phyloP scores from a whole-genome alignment of 2,113 vertebrate species.

The Anoura caudifer region DNA sequence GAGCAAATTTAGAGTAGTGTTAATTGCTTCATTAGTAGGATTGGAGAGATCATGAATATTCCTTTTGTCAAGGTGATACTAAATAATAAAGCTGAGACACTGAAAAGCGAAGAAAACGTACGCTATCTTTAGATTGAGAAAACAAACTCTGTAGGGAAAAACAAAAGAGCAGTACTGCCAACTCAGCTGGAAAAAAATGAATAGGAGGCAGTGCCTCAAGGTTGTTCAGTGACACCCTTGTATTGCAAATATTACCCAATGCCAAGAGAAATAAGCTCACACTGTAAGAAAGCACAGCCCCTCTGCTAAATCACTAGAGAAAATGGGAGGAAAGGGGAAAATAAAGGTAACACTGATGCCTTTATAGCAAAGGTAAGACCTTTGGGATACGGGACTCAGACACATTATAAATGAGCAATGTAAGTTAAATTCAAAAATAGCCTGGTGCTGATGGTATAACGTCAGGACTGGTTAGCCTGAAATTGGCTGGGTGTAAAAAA shows the following conservation, averaged over 20 bases:
- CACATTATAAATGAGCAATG: neutral
- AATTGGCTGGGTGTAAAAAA: neutral
- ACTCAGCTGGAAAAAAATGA: slow-evolving; percentile 12
- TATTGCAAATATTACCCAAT: neutral
- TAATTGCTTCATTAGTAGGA: neutral
- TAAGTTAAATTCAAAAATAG: slow-evolving; percentile 43
- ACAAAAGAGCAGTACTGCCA: slow-evolving; percentile 2
- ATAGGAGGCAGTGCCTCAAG: neutral
- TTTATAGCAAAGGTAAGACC: slow-evolving; percentile 20
- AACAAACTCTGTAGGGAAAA: slow-evolving; percentile 42
- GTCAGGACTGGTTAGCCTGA: neutral
- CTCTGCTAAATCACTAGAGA: neutral
- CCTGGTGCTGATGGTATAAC: neutral
- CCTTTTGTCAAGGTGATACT: neutral
- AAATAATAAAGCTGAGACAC: neutral
- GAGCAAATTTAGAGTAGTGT: neutral
- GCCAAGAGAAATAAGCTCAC: slow-evolving; percentile 2
- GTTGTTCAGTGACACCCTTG: neutral
- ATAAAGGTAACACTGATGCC: neutral
- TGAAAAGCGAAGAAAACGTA: neutral
- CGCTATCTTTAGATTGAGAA: slow-evolving; percentile 3
- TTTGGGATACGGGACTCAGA: neutral
- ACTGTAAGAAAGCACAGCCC: neutral
- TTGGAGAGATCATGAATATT: neutral
- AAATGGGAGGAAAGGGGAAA: neutral